phyloP scores from a whole-genome alignment of 2,888 invertebrate genomes.

The Plemyria rubiginata region DNA sequence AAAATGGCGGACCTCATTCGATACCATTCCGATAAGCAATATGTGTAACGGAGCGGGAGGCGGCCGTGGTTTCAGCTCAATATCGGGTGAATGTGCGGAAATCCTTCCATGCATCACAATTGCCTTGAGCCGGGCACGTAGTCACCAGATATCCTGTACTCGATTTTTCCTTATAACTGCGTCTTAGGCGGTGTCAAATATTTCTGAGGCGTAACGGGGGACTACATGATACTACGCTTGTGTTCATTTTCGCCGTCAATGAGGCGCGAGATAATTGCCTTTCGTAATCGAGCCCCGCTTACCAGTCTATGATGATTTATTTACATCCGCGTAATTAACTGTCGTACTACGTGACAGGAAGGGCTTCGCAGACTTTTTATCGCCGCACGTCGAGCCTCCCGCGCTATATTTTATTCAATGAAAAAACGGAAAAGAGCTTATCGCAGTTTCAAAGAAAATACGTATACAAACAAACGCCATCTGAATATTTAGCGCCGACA shows the following conservation, averaged over 20 bases:
- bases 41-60: conserved; percentile 60
- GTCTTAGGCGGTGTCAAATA: conserved; percentile 74
- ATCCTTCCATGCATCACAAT: conserved; percentile 76
- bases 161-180: conserved; percentile 74
- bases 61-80: conserved; percentile 64
- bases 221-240: conserved; percentile 55
- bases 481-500: conserved; percentile 75
- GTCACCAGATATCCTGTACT: conserved; percentile 67
- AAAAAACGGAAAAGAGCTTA: conserved; percentile 76
- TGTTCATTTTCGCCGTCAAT: conserved; percentile 79
- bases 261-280: conserved; percentile 83
- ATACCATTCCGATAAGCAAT: conserved; percentile 75
- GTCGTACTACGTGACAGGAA: conserved; percentile 84
- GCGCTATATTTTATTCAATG: conserved; percentile 76
- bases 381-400: conserved; percentile 69
- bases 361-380: conserved; percentile 78
- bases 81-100: conserved; percentile 69
- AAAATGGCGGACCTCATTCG: conserved; percentile 69
- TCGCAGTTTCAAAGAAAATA: conserved; percentile 76
- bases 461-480: conserved; percentile 78
- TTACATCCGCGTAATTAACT: conserved; percentile 84
- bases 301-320: conserved; percentile 83
- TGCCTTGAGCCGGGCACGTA: conserved; percentile 72
- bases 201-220: conserved; percentile 63
- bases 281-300: conserved; percentile 78